Conservation (phyloP, 2,113 vertebrate genomes). For the Chunga burmeisteri region DNA sequence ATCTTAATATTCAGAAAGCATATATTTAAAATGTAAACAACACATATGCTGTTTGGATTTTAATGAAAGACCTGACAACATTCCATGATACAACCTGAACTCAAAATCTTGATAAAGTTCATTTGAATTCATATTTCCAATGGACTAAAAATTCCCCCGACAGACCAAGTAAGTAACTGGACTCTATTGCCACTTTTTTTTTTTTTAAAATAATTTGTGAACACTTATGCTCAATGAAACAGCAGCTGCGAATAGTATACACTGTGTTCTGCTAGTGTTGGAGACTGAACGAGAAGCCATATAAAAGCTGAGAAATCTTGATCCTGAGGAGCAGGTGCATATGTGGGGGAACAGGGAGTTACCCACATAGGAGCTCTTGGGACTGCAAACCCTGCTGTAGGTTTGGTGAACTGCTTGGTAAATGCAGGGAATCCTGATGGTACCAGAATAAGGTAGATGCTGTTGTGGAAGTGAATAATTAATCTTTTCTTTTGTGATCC, state of each 20-base stretch:
- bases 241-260: background rate
- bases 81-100: background rate
- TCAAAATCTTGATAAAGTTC: background rate
- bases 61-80: background rate
- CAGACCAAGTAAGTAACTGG: background rate
- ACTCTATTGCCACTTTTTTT: background rate
- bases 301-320: background rate
- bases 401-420: background rate
- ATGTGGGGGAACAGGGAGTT: background rate
- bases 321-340: background rate
- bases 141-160: background rate
- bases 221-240: background rate
- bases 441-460: background rate
- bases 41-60: background rate
- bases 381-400: background rate
- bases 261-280: background rate
- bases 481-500: background rate
- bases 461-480: background rate
- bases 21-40: background rate
- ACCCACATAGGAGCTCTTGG: background rate
- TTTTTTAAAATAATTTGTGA: background rate
- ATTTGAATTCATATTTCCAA: background rate
- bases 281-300: background rate
- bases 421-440: background rate
- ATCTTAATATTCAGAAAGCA: background rate